Evolutionary conservation across 1,140 invertebrate species (phyloP).

Genomic region (Apis laboriosa): DNA sequence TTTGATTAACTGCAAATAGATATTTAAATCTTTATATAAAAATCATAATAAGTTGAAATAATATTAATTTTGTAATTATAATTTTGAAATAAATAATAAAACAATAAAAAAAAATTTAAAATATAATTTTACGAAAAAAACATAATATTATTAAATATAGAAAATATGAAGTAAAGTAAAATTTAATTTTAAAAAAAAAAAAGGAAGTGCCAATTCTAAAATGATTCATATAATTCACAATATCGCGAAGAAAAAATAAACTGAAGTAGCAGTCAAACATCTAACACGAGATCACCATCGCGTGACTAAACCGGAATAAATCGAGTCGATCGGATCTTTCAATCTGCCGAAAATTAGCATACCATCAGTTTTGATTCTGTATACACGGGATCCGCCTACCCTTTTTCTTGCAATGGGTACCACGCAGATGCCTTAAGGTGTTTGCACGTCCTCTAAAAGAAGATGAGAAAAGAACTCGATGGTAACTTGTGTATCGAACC

Average conservation of each 20-base stretch:
- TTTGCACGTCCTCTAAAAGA: constrained; percentile 36
- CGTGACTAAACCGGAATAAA: not conserved
- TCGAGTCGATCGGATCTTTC: not conserved
- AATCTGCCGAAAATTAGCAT: constrained; percentile 11
- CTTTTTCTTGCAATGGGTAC: constrained; percentile 1
- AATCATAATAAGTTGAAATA: not conserved
- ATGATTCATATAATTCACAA: too few relatives aligned
- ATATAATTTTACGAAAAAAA: not conserved
- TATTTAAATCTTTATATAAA: not conserved
- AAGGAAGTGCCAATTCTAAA: not conserved
- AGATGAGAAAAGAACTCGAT: constrained; percentile 46
- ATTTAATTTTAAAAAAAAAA: not conserved
- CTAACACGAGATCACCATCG: not conserved
- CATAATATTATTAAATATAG: not conserved
- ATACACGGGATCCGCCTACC: constrained; percentile 18
- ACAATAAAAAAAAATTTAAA: too few relatives aligned
- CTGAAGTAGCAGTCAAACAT: not conserved
- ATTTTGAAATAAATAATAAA: not conserved
- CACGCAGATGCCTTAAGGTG: not conserved
- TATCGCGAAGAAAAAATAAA: not conserved
- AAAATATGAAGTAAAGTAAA: not conserved
- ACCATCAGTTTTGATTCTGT: not conserved
- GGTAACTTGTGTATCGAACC: constrained; percentile 41
- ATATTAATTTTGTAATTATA: not conserved
- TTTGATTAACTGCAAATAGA: not conserved